phyloP scores from a whole-genome alignment of 2,797 vertebrate genomes.

The Sphaeramia orbicularis region DNA sequence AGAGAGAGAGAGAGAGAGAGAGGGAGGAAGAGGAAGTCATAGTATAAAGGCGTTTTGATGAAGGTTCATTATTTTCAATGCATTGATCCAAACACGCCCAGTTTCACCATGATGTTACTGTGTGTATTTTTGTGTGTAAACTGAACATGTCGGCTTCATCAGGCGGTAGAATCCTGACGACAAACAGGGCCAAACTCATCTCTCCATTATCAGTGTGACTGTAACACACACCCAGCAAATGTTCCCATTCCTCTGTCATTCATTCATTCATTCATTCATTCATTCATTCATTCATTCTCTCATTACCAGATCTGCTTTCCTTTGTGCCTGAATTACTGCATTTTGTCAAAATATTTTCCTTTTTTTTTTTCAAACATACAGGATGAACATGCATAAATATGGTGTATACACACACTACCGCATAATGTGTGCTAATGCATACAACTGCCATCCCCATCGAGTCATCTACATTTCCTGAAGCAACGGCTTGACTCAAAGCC shows the following conservation, averaged over 20 bases:
- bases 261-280: neutral
- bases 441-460: neutral
- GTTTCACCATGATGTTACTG: conserved; percentile 22
- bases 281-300: neutral
- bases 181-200: conserved; percentile 26
- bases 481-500: conserved; percentile 65
- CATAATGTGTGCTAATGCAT: conserved; percentile 2
- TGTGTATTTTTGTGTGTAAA: conserved; percentile 9
- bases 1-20: conserved; percentile 21
- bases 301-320: neutral
- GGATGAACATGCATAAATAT: conserved; percentile 1
- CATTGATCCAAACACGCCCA: conserved; percentile 41
- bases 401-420: neutral
- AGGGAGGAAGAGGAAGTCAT: conserved; percentile 7
- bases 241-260: neutral
- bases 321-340: neutral
- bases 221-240: conserved; percentile 26
- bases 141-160: conserved; percentile 31
- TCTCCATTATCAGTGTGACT: conserved; percentile 32
- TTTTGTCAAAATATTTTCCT: conserved; percentile 11
- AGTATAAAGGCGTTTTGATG: conserved; percentile 44
- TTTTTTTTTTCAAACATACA: conserved; percentile 9
- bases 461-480: conserved; percentile 53
- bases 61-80: conserved; percentile 57
- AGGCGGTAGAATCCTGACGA: conserved; percentile 31